phyloP scores from a whole-genome alignment of 2,113 vertebrate species.

The Myocastor coypus region DNA sequence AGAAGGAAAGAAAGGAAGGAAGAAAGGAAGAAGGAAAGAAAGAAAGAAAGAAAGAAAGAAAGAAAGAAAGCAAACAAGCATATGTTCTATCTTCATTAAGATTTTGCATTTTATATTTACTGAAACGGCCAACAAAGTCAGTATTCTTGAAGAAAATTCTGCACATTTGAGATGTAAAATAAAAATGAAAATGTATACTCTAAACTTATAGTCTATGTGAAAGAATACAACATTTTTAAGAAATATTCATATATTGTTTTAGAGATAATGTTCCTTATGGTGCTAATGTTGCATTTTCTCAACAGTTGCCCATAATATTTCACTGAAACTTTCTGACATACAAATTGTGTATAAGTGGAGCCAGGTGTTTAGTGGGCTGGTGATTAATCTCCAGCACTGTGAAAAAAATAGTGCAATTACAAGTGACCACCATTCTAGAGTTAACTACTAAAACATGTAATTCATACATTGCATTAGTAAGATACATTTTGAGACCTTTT shows the following conservation, averaged over 20 bases:
- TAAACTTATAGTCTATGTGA: neutral
- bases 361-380: neutral
- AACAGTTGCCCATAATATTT: neutral
- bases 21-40: too few species aligned
- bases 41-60: too few species aligned
- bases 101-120: neutral
- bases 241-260: neutral
- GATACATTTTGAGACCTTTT: neutral
- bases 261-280: neutral
- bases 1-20: too few species aligned
- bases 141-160: conserved; percentile 31
- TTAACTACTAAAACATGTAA: neutral
- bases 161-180: conserved; percentile 31
- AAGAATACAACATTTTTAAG: neutral
- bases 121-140: neutral
- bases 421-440: conserved; percentile 3
- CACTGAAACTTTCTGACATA: neutral
- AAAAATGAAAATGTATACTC: neutral
- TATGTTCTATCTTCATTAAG: conserved; percentile 21
- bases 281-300: neutral
- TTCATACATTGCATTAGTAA: neutral
- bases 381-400: neutral
- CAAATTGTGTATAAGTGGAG: neutral
- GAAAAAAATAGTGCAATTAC: neutral
- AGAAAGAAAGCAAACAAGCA: too few species aligned